Evolutionary conservation across 2,888 invertebrate species (phyloP).

Genomic region (Spilosoma lubricipeda): DNA sequence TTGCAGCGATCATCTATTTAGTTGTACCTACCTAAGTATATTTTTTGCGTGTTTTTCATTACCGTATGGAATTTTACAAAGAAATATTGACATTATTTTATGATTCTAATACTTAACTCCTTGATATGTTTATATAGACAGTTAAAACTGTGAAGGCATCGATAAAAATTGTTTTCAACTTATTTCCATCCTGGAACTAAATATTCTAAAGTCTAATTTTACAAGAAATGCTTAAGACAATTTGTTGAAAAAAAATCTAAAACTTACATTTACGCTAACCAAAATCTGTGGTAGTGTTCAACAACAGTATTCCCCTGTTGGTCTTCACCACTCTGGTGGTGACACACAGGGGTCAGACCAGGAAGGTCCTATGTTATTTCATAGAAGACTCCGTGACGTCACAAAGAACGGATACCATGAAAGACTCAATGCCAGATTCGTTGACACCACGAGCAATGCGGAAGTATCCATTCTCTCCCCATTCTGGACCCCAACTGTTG

Average conservation of each 20-base stretch:
- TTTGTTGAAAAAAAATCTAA: not conserved
- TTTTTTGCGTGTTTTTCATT: not conserved
- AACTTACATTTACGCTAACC: conserved; percentile 50
- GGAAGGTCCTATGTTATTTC: conserved; percentile 71
- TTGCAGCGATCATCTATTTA: not conserved
- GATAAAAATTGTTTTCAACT: not conserved
- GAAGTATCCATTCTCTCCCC: conserved; percentile 98
- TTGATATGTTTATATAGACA: not conserved
- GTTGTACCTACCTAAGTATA: no score
- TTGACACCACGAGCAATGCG: conserved; percentile 93
- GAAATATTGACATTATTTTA: not conserved
- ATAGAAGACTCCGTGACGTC: conserved; percentile 80
- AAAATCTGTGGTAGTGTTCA: conserved; percentile 73
- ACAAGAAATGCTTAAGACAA: not conserved
- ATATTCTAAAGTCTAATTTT: not conserved
- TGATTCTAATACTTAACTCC: not conserved
- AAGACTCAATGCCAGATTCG: conserved; percentile 96
- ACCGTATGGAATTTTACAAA: no score
- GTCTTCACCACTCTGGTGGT: conserved; percentile 66
- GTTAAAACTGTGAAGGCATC: not conserved
- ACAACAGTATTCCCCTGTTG: conserved; percentile 59
- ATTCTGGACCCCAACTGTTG: conserved; percentile 96
- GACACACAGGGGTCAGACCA: conserved; percentile 72
- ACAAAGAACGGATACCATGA: conserved; percentile 93
- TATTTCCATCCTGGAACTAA: not conserved